Percentiles rank a stretch among this genome's conserved stretches.
phyloP scores from a whole-genome alignment of 2,888 invertebrate genomes.

The Seira musarum region DNA sequence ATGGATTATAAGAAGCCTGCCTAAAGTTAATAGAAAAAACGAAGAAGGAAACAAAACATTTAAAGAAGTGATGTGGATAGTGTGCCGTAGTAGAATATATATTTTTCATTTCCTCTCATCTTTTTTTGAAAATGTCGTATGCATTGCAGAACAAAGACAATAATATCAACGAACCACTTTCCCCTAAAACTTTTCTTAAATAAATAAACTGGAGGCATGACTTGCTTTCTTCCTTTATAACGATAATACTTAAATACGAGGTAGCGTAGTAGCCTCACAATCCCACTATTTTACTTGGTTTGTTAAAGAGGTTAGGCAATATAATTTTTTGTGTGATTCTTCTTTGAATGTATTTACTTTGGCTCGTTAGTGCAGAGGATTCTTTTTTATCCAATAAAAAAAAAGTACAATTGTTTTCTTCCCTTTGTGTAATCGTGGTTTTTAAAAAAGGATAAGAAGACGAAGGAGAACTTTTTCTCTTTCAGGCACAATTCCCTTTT shows the following conservation, averaged over 20 bases:
- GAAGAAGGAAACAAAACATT: not conserved
- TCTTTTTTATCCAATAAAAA: not conserved
- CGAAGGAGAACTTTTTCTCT: too few relatives aligned
- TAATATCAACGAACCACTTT: not conserved
- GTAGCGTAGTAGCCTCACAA: too few relatives aligned
- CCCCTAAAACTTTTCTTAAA: not conserved
- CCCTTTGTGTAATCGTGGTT: constrained; percentile 22
- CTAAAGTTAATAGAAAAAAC: not conserved
- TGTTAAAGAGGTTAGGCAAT: not conserved
- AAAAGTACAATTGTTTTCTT: not conserved
- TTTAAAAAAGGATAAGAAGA: too few relatives aligned
- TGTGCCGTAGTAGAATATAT: not conserved
- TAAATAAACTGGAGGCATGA: not conserved
- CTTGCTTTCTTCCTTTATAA: not conserved
- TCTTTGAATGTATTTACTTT: not conserved
- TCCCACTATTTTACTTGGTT: not conserved
- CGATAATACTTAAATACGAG: not conserved
- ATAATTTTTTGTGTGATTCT: not conserved
- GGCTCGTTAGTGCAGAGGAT: not conserved
- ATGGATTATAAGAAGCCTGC: constrained; percentile 11
- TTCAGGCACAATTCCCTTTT: not conserved
- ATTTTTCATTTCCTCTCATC: not conserved
- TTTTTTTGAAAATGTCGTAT: not conserved
- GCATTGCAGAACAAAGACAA: not conserved
- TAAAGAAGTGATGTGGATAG: constrained; percentile 7